Percentiles rank a stretch among this genome's conserved stretches.
These are phyloP conservation scores for Melanophora roralis DNA, from an alignment of 2,888 invertebrate genomes.

Conservation along the genomic window DNA sequence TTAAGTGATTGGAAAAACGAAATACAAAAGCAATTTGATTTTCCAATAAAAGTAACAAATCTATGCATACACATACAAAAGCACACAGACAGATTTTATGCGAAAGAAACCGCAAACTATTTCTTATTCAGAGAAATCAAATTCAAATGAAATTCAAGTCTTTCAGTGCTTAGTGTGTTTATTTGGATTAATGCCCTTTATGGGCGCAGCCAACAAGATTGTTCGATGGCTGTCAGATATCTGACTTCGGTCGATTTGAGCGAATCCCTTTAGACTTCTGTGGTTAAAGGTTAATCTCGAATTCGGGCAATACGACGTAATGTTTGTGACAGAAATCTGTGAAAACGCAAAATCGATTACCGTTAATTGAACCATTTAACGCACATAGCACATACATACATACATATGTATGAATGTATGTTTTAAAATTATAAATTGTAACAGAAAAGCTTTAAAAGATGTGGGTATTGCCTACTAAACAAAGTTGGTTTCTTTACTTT, in stretches of 20 bases:
- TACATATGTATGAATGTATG: conserved; percentile 32
- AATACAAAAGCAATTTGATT: conserved; percentile 3
- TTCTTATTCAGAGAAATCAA: conserved; percentile 11
- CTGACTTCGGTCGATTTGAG: too few relatives aligned
- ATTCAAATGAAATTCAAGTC: conserved; percentile 31
- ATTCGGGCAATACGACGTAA: too few relatives aligned
- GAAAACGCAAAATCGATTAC: neutral
- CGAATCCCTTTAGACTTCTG: too few relatives aligned
- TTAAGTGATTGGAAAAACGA: conserved; percentile 2
- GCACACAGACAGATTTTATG: neutral
- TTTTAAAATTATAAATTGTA: too few relatives aligned
- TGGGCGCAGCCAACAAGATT: too few relatives aligned
- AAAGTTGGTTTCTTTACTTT: too few relatives aligned
- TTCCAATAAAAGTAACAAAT: neutral
- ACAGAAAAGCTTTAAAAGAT: too few relatives aligned
- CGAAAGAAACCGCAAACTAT: neutral
- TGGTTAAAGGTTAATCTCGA: too few relatives aligned
- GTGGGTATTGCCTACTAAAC: too few relatives aligned
- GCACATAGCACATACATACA: conserved; percentile 28
- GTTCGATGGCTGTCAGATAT: too few relatives aligned
- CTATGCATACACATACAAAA: neutral
- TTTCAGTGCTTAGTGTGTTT: conserved; percentile 26
- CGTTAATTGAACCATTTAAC: neutral
- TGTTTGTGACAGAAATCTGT: too few relatives aligned
- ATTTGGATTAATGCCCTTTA: too few relatives aligned